Percentiles rank a stretch among this genome's conserved stretches.
phyloP scores from a whole-genome alignment of 2,113 vertebrate species.

The Marcusenius ussheri region DNA sequence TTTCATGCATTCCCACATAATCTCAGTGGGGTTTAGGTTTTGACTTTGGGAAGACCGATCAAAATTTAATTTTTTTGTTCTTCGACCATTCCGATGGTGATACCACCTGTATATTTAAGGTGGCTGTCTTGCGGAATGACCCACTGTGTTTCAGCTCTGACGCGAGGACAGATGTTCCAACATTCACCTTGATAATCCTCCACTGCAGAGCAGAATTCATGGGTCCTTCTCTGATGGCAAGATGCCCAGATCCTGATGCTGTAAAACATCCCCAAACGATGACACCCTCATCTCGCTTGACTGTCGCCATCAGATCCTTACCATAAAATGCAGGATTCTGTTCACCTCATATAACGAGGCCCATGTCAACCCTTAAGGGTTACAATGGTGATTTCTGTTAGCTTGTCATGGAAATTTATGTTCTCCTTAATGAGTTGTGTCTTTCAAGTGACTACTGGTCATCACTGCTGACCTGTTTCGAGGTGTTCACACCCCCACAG shows the following conservation, averaged over 20 bases:
- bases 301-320: background rate
- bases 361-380: background rate
- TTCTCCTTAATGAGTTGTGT: background rate
- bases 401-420: background rate
- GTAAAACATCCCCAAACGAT: background rate
- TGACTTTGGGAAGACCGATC: background rate
- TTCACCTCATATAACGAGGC: background rate
- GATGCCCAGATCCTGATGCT: background rate
- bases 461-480: background rate
- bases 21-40: background rate
- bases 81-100: background rate
- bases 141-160: background rate
- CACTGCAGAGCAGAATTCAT: background rate
- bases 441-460: background rate
- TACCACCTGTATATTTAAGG: background rate
- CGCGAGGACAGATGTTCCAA: background rate
- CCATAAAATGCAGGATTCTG: background rate
- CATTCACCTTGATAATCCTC: background rate
- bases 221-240: background rate
- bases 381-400: background rate
- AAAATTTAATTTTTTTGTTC: background rate
- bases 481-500: background rate
- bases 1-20: background rate
- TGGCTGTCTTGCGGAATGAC: background rate
- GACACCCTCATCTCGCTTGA: background rate